These are phyloP conservation scores for Melitaea cinxia DNA, from an alignment of 1,140 invertebrate species.

Conservation along the genomic window DNA sequence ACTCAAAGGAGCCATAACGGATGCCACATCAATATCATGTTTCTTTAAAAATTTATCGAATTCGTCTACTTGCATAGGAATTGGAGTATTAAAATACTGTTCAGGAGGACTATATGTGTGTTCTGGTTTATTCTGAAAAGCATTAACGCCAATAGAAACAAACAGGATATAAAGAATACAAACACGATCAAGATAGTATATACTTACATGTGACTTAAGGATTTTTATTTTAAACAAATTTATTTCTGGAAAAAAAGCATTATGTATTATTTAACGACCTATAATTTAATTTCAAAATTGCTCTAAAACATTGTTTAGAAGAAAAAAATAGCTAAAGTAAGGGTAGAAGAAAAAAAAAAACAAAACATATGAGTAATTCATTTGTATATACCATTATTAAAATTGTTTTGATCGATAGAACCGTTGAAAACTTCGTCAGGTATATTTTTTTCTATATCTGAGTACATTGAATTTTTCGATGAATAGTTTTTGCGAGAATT, in stretches of 20 bases:
- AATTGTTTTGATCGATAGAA: background rate
- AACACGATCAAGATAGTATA: background rate
- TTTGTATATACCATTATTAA: too few species aligned
- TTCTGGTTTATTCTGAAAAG: slow-evolving; percentile 28
- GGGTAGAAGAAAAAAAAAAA: too few species aligned
- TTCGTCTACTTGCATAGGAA: slow-evolving; percentile 58
- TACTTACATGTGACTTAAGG: background rate
- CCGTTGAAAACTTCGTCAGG: background rate
- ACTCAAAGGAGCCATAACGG: slow-evolving; percentile 50
- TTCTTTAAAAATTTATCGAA: slow-evolving; percentile 62
- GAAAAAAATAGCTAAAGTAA: too few species aligned
- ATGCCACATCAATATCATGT: slow-evolving; percentile 51
- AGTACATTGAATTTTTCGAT: background rate
- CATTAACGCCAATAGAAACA: slow-evolving; percentile 1
- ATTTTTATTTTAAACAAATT: background rate
- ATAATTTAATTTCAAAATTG: too few species aligned
- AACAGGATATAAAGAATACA: background rate
- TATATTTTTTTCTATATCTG: background rate
- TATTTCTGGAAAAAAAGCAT: background rate
- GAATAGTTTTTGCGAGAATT: background rate
- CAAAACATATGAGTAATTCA: too few species aligned
- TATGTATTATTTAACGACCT: background rate
- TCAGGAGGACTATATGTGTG: slow-evolving; percentile 46
- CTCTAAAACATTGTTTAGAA: too few species aligned
- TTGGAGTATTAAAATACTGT: slow-evolving; percentile 56